A percentile compares a stretch with the other conserved stretches of the same genome.
Evolutionary conservation across 53 echinoderm and acorn worm species (phyloP).

Genomic region (Astropecten irregularis): DNA sequence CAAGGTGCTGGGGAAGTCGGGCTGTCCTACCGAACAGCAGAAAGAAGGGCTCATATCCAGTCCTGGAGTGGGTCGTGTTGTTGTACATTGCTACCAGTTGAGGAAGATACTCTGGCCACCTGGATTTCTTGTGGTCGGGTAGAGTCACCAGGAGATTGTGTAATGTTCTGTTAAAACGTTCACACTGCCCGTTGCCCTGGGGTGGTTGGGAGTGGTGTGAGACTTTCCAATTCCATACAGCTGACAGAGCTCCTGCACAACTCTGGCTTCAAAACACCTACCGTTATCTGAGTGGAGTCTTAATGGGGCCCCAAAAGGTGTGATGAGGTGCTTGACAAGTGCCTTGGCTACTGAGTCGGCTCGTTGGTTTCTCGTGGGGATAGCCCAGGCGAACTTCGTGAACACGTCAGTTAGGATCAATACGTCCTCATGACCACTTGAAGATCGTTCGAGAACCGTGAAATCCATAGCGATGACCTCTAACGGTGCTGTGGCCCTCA

Average conservation of each 20-base stretch:
- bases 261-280: constrained; percentile 18
- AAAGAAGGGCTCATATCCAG: constrained; percentile 28
- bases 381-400: constrained; percentile 31
- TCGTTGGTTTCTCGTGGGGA: constrained; percentile 27
- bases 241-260: constrained; percentile 35
- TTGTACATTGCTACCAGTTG: constrained; percentile 31
- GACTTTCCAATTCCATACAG: constrained; percentile 20
- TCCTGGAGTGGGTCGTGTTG: constrained; percentile 33
- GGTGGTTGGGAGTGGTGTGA: constrained; percentile 43
- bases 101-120: constrained; percentile 28
- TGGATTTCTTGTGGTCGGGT: constrained; percentile 8
- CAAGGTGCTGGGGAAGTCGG: constrained; percentile 21
- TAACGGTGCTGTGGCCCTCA: constrained; percentile 33
- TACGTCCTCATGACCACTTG: constrained; percentile 9
- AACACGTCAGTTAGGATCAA: constrained; percentile 20
- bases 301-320: constrained; percentile 22
- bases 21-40: constrained; percentile 36
- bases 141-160: constrained; percentile 18
- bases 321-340: constrained; percentile 22
- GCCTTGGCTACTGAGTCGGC: constrained; percentile 13
- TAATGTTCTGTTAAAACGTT: constrained; percentile 38
- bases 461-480: constrained; percentile 35
- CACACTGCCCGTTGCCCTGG: constrained; percentile 35
- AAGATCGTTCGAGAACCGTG: constrained; percentile 34
- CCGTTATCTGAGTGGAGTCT: constrained; percentile 39